A percentile compares a stretch with the other conserved stretches of the same genome.
These are phyloP conservation scores for Echinarachnius parma DNA, from an alignment of 53 echinoderm and acorn worm genomes.

Conservation along the genomic window DNA sequence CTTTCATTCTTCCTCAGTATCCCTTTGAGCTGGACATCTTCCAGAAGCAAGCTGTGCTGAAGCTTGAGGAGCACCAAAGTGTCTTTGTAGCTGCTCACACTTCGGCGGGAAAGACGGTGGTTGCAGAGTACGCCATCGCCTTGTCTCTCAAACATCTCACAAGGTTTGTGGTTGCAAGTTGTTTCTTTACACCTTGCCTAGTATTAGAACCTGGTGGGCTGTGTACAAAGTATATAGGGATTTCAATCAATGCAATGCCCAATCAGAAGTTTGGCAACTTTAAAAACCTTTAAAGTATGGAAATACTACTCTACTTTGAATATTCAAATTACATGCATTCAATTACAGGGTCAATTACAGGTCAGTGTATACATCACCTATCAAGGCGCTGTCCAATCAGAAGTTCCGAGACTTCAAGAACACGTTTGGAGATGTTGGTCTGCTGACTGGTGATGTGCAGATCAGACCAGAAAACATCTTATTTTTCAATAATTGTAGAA, in stretches of 20 bases:
- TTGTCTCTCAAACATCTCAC: slow-evolving; percentile 81
- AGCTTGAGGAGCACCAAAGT: slow-evolving; percentile 79
- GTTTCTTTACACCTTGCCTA: not conserved
- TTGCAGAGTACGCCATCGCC: slow-evolving; percentile 97
- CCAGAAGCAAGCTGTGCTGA: slow-evolving; percentile 92
- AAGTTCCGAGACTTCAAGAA: no score
- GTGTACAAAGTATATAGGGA: no score
- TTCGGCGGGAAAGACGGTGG: slow-evolving; percentile 95
- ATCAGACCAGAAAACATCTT: not conserved
- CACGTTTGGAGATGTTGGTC: no score
- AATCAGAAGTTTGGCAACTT: no score
- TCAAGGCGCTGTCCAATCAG: no score
- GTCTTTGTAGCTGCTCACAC: slow-evolving; percentile 99
- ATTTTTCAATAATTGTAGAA: not conserved
- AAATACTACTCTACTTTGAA: no score
- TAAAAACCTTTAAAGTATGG: no score
- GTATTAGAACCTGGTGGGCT: no score
- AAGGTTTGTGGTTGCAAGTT: slow-evolving; percentile 48
- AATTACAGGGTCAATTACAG: no score
- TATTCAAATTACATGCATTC: no score
- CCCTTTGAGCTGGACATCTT: slow-evolving; percentile 91
- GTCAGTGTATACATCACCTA: no score
- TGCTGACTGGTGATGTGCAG: not conserved
- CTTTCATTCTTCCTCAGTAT: slow-evolving; percentile 49
- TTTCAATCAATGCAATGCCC: no score